Base-by-base conservation (phyloP, 2,113 vertebrate species). In the Progne subis region DNA sequence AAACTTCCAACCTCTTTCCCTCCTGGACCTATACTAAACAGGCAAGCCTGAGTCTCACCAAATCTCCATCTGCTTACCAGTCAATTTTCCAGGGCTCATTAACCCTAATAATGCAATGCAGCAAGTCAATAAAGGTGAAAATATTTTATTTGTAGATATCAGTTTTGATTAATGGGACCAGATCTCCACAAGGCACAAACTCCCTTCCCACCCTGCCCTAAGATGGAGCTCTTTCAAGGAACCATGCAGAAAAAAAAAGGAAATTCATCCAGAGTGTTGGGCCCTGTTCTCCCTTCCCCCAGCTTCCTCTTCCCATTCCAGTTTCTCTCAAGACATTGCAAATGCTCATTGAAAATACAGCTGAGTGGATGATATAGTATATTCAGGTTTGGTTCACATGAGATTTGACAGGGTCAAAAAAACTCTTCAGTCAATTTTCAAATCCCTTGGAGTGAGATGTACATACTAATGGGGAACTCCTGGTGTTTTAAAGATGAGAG, bases 321-420 rank as follows among this genome's bases (percentile, higher is more conserved):
- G 41, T 46, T 52, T 85, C 71, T 46, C 81, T 61, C 18, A 31
- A 74, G 39, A 57, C 63, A 59, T 1, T 49, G 23, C 70, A 92
- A 94, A 87, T 32, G 8, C 43, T 82, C 3, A 0, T 9, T 57
- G 63, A 28, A 70, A 72, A 92, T 3, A 61, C 39, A 85, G 43
- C 5, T 41, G 47, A 59, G 72, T 49, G 39, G 59, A 24, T 70
- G 76, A 67, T n/a, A 43, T 0, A 8, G 14, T 16, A 63, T n/a
- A 55, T n/a, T 50, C 49, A 52, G 49, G 7, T 82, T 65, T 37
- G 65, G 74, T 72, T 92, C 90, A 59, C 16, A 1, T 11, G 39
- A 89, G 74, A 82, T 59, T 39, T 47, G 39, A 74, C 57, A 24
- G 20, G 82, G 78, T 95, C 84, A 88, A 74, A 86, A 70, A 37